These are phyloP conservation scores for Procapra przewalskii DNA, from an alignment of 2,113 vertebrate genomes.

Conservation along the genomic window DNA sequence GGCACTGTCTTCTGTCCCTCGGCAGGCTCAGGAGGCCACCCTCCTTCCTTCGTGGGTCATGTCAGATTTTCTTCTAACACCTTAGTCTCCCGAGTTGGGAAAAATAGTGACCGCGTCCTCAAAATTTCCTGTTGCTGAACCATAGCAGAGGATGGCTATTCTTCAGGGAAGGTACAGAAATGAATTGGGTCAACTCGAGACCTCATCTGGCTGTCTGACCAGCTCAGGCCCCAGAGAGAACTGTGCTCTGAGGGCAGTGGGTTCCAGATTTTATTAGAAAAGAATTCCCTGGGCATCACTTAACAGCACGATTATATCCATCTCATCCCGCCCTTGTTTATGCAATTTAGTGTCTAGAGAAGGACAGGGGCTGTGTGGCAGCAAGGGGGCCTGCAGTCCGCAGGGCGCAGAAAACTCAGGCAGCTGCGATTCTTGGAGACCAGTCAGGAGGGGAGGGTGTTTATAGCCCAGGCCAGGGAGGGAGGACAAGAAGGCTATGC, in stretches of 20 bases:
- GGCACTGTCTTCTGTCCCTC: fast-evolving
- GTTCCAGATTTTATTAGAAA: fast-evolving
- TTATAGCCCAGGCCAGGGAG: neutral
- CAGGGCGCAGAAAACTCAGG: fast-evolving
- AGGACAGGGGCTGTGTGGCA: neutral
- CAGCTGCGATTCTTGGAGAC: neutral
- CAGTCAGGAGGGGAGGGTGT: fast-evolving
- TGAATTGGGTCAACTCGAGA: fast-evolving
- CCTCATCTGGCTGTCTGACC: fast-evolving
- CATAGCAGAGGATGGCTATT: fast-evolving
- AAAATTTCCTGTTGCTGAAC: neutral
- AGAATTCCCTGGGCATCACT: neutral
- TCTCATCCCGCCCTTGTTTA: neutral
- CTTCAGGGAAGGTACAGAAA: fast-evolving
- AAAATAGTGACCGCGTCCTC: fast-evolving
- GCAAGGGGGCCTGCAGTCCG: neutral
- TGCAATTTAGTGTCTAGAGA: fast-evolving
- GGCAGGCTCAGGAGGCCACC: fast-evolving
- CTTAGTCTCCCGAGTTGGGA: neutral
- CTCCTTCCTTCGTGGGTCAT: fast-evolving
- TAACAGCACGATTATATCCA: fast-evolving
- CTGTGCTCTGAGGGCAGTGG: fast-evolving
- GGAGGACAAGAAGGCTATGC: fast-evolving
- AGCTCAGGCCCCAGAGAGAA: neutral
- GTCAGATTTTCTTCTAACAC: neutral